Conservation (phyloP, 2,113 vertebrate species). For the Onychostruthus taczanowskii region DNA sequence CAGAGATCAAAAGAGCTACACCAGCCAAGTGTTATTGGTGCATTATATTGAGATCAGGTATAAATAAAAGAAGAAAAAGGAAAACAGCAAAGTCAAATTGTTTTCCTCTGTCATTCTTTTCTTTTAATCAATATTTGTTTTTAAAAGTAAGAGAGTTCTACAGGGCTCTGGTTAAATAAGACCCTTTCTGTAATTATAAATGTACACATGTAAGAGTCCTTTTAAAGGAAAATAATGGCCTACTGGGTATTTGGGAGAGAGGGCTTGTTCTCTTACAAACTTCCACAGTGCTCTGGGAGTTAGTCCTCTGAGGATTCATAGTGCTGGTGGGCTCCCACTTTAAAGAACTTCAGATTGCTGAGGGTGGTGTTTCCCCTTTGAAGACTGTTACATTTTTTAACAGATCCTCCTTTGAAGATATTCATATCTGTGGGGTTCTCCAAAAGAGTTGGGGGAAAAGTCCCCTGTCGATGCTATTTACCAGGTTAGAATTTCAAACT, state of each 20-base stretch:
- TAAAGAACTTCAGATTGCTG: conserved; percentile 77
- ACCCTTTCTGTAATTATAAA: conserved; percentile 64
- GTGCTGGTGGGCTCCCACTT: conserved; percentile 75
- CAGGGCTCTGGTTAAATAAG: conserved; percentile 51
- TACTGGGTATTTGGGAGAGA: conserved; percentile 51
- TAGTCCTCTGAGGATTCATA: conserved; percentile 61
- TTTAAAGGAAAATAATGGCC: conserved; percentile 66
- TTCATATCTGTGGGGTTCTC: conserved; percentile 72
- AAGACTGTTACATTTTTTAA: conserved; percentile 78
- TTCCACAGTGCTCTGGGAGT: conserved; percentile 68
- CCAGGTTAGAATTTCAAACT: conserved; percentile 72
- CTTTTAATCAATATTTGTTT: conserved; percentile 55
- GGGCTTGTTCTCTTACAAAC: conserved; percentile 61
- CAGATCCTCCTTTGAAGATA: conserved; percentile 76
- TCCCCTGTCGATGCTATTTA: conserved; percentile 72
- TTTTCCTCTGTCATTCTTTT: conserved; percentile 44
- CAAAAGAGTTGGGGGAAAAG: conserved; percentile 61
- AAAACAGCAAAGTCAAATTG: background rate
- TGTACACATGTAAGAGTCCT: conserved; percentile 61
- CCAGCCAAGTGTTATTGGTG: background rate
- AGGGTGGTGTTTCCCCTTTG: conserved; percentile 76
- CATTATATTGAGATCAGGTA: conserved; percentile 7
- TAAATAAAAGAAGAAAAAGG: conserved; percentile 25
- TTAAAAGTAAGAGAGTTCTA: conserved; percentile 46
- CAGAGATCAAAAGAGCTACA: conserved; percentile 39